Evolutionary conservation across 2,888 invertebrate genomes (phyloP), one percentile per base, ranked within the genome.

Genomic region (Leptinotarsa peninsularis): DNA sequence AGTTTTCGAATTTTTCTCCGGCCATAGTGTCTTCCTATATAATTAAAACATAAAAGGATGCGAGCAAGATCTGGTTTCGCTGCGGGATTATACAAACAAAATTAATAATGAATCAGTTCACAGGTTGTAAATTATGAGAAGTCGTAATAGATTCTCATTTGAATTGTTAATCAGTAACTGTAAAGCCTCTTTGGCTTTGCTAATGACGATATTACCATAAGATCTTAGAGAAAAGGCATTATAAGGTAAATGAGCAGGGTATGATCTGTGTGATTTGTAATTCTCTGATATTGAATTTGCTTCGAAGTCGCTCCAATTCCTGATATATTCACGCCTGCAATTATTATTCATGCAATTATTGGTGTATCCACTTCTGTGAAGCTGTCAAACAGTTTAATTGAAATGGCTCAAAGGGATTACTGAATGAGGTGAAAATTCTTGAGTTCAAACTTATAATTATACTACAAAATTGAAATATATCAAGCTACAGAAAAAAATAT

Each of bases 161-260:
- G 68, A 73, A 73, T 73, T 73, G 73, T 58, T 73, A 73, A 73
- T 73, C 52, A 73, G 68, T 73, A 68, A 73, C 73, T 68, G 73
- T 73, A 73, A 68, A 60, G 68, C 33, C 49, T 68, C 67, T 50
- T 58, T 67, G 49, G 21, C 17, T 49, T 67, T 56, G 67, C 68
- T 60, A 73, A 67, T 73, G 67, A 58, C 17, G 60, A 67, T 72
- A 67, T 72, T 72, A 72, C 27, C 54, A 72, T 66, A 56, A 54
- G 54, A 72, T 70, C 49, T 60, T 70, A 58, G 70, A 50, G 54
- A 70, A 58, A 58, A 58, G 56, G 49, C n/a, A 33, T 58, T 70
- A 17, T 43, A 23, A 70, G 18, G 70, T 49, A 21, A 68, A 70
- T 21, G 56, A 70, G 70, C 56, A 58, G 10, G 4, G 18, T 49